Percentiles rank a stretch among this genome's conserved stretches.
Evolutionary conservation across 2,113 vertebrate species (phyloP).

Genomic region (Acrocephalus kingi): DNA sequence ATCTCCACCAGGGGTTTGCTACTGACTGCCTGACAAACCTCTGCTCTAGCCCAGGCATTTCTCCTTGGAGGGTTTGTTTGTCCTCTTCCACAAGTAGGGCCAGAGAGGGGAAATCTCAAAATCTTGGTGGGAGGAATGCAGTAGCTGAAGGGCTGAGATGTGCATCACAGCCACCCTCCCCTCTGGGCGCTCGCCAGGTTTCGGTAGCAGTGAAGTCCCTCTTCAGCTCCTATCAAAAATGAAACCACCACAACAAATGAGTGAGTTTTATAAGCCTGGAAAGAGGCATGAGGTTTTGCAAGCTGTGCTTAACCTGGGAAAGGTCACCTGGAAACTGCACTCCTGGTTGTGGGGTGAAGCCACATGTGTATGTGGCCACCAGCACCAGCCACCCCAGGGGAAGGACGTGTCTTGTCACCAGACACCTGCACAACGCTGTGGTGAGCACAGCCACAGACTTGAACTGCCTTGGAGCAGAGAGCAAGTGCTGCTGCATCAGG

Average conservation of each 20-base stretch:
- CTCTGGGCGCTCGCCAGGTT: background rate
- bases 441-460: fast-evolving
- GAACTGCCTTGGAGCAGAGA: background rate
- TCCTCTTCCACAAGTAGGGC: background rate
- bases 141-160: background rate
- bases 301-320: background rate
- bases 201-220: background rate
- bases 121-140: background rate
- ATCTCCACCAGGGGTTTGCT: background rate
- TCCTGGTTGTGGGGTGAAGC: background rate
- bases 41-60: fast-evolving
- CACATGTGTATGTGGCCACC: fast-evolving
- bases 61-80: background rate
- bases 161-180: background rate
- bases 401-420: fast-evolving
- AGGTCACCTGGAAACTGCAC: background rate
- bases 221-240: background rate
- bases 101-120: background rate
- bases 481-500: background rate
- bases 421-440: fast-evolving
- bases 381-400: background rate
- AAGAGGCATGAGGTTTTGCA: background rate
- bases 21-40: background rate
- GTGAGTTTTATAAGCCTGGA: background rate
- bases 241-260: background rate